Conservation (phyloP, 2,888 invertebrate genomes). For the Cheilosia impressa region DNA sequence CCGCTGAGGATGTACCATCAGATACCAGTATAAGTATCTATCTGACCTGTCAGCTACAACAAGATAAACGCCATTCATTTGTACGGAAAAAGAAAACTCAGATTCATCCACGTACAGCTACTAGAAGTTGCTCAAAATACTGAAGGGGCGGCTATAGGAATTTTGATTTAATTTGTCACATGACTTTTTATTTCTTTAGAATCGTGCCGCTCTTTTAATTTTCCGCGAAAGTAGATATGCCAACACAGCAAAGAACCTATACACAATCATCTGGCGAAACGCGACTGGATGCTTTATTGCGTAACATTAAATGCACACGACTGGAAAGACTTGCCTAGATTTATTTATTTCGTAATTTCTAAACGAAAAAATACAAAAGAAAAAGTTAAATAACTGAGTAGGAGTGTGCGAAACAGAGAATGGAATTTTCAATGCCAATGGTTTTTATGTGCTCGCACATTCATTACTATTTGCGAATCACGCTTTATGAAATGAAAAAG, state of each 20-base stretch:
- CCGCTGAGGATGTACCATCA: too few species aligned
- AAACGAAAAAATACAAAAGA: neutral
- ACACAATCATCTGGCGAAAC: conserved; percentile 6
- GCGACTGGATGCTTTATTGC: conserved; percentile 25
- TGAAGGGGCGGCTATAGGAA: neutral
- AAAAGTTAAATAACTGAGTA: neutral
- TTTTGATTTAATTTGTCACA: conserved; percentile 40
- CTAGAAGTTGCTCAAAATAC: too few species aligned
- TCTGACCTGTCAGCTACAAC: too few species aligned
- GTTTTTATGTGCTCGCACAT: conserved; percentile 2
- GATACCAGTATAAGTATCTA: too few species aligned
- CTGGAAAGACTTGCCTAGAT: neutral
- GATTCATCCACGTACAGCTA: too few species aligned
- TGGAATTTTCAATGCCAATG: conserved; percentile 17
- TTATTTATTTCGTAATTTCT: conserved; percentile 24
- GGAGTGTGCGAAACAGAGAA: neutral
- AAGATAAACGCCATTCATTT: too few species aligned
- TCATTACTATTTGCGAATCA: conserved; percentile 3
- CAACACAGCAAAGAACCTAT: neutral
- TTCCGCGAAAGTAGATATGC: conserved; percentile 20
- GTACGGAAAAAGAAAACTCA: too few species aligned
- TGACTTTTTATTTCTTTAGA: conserved; percentile 24
- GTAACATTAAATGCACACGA: conserved; percentile 37
- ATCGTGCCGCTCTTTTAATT: conserved; percentile 11
- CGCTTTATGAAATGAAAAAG: conserved; percentile 21